Evolutionary conservation across 2,888 invertebrate genomes (phyloP).

Genomic region (Cetonia aurata): DNA sequence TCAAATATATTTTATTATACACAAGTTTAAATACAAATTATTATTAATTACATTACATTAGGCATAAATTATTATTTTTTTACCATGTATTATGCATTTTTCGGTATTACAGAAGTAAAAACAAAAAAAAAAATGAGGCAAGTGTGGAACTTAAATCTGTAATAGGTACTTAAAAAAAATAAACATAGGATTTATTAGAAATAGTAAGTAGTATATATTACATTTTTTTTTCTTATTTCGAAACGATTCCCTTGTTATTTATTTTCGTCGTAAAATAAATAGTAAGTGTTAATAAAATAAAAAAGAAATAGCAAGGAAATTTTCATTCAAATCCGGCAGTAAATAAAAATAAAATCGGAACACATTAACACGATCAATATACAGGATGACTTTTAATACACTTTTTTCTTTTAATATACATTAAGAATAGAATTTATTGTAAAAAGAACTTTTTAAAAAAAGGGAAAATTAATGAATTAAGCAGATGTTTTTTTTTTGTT

Average conservation of each 20-base stretch:
- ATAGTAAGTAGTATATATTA: slow-evolving; percentile 22
- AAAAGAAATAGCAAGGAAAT: slow-evolving; percentile 19
- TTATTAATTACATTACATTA: slow-evolving; percentile 60
- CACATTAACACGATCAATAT: slow-evolving; percentile 30
- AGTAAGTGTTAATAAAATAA: slow-evolving; percentile 36
- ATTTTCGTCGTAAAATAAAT: slow-evolving; percentile 38
- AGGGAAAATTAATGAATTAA: slow-evolving; percentile 5
- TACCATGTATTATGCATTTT: slow-evolving; percentile 55
- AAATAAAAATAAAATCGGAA: slow-evolving; percentile 10
- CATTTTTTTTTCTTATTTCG: slow-evolving; percentile 7
- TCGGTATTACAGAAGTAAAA: slow-evolving; percentile 40
- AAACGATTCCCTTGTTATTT: slow-evolving; percentile 19
- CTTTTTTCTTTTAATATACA: slow-evolving; percentile 10
- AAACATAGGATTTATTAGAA: slow-evolving; percentile 20
- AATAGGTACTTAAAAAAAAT: not conserved
- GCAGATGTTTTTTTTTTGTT: too few relatives aligned
- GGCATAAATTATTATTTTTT: slow-evolving; percentile 60
- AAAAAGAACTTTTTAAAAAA: slow-evolving; percentile 36
- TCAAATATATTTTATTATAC: slow-evolving; percentile 64
- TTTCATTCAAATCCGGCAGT: not conserved
- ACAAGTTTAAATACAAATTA: slow-evolving; percentile 64
- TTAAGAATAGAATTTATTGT: slow-evolving; percentile 26
- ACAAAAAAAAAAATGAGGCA: slow-evolving; percentile 12
- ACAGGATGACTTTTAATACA: slow-evolving; percentile 43
- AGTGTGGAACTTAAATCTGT: slow-evolving; percentile 3